phyloP scores from a whole-genome alignment of 1,140 invertebrate genomes.

The Copidosoma floridanum region DNA sequence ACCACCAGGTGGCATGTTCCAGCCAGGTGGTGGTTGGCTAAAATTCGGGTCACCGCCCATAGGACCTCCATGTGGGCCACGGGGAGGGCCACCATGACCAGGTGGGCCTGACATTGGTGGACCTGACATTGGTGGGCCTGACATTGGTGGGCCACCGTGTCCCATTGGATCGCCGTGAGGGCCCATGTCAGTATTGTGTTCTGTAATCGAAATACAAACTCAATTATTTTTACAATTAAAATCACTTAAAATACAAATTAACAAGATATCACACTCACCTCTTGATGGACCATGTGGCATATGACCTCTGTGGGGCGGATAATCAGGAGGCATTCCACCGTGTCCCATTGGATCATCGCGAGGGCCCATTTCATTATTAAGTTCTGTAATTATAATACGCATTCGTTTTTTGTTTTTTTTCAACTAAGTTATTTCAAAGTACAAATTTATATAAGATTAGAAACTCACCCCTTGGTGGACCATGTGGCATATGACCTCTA shows the following conservation, averaged over 20 bases:
- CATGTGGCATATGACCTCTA: not conserved
- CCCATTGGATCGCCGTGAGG: conserved; percentile 23
- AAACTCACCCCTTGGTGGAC: not conserved
- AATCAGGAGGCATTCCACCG: conserved; percentile 16
- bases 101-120: too few relatives aligned
- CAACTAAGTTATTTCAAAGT: too few relatives aligned
- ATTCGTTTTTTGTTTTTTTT: too few relatives aligned
- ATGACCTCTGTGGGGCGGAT: not conserved
- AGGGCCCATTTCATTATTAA: not conserved
- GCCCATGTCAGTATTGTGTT: conserved; percentile 12
- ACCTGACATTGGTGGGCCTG: too few relatives aligned
- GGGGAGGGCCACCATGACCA: not conserved
- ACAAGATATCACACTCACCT: too few relatives aligned
- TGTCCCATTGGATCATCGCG: too few relatives aligned
- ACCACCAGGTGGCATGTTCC: conserved; percentile 42
- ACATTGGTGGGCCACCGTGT: not conserved
- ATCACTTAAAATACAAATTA: too few relatives aligned
- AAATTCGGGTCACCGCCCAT: conserved; percentile 53
- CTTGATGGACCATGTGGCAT: conserved; percentile 1
- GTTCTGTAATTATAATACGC: too few relatives aligned
- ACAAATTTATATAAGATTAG: too few relatives aligned
- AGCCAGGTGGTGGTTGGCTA: conserved; percentile 60
- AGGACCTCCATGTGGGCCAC: conserved; percentile 15
- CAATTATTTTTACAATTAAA: too few relatives aligned
- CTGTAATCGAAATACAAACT: too few relatives aligned